phyloP scores from a whole-genome alignment of 2,797 vertebrate species.

The Phoebastria nigripes region DNA sequence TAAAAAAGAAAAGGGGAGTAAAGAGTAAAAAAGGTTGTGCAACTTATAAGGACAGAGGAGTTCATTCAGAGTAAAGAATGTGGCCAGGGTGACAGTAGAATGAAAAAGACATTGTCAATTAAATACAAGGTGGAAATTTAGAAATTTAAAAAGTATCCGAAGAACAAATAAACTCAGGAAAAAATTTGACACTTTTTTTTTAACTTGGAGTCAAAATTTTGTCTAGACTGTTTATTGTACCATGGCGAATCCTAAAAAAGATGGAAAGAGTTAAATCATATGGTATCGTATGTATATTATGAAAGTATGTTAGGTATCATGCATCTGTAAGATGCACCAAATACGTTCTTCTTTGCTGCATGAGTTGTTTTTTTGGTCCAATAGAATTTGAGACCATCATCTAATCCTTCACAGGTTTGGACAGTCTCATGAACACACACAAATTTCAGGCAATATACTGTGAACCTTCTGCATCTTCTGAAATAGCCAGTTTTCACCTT shows the following conservation, averaged over 20 bases:
- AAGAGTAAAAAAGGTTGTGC: background rate
- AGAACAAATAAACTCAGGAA: background rate
- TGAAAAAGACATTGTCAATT: background rate
- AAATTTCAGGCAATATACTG: background rate
- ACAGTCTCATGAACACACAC: background rate
- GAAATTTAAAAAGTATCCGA: background rate
- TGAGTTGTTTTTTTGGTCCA: background rate
- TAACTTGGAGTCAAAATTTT: background rate
- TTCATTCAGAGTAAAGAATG: background rate
- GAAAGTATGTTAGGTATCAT: accelerated
- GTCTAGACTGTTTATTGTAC: background rate
- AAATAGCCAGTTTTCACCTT: background rate
- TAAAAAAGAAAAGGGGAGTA: background rate
- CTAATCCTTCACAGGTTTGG: background rate
- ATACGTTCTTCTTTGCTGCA: background rate
- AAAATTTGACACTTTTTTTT: background rate
- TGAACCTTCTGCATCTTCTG: background rate
- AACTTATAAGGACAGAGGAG: background rate
- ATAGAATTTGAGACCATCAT: background rate
- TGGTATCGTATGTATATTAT: background rate
- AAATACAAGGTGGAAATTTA: background rate
- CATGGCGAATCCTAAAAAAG: background rate
- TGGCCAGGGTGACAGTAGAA: background rate
- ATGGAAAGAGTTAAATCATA: background rate
- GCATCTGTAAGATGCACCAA: background rate